Conservation (phyloP, 2,888 invertebrate genomes). For the Leuctra nigra region DNA sequence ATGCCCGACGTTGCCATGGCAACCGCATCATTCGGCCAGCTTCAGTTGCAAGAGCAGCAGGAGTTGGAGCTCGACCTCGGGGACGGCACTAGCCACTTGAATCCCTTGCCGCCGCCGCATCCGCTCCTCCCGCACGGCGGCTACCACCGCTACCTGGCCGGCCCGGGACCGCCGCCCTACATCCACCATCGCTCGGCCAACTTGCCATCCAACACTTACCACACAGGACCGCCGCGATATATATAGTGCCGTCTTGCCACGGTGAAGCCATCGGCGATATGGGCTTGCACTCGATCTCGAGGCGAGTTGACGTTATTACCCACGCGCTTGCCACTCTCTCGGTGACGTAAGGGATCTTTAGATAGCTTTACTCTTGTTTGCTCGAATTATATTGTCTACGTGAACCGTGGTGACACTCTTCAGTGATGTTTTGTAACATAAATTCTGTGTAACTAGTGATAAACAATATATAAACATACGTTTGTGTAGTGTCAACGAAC, state of each 20-base stretch:
- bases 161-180: conserved; percentile 24
- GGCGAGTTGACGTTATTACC: conserved; percentile 11
- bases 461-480: no score
- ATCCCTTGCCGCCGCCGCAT: conserved; percentile 16
- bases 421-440: background rate
- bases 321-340: background rate
- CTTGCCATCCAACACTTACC: conserved; percentile 28
- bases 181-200: conserved; percentile 22
- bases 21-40: conserved; percentile 62
- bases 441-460: background rate
- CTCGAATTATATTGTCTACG: no score
- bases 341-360: background rate
- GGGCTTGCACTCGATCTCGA: no score
- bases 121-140: conserved; percentile 26
- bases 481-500: no score
- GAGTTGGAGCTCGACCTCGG: conserved; percentile 78
- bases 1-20: conserved; percentile 95
- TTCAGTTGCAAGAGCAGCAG: conserved; percentile 46
- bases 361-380: no score
- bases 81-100: conserved; percentile 55
- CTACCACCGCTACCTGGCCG: conserved; percentile 26
- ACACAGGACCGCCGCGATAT: conserved; percentile 34
- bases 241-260: conserved; percentile 32
- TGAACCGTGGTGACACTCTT: no score
- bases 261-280: no score